Conservation (phyloP, 64 coral and sea anemone genomes). For the Montipora foliosa region DNA sequence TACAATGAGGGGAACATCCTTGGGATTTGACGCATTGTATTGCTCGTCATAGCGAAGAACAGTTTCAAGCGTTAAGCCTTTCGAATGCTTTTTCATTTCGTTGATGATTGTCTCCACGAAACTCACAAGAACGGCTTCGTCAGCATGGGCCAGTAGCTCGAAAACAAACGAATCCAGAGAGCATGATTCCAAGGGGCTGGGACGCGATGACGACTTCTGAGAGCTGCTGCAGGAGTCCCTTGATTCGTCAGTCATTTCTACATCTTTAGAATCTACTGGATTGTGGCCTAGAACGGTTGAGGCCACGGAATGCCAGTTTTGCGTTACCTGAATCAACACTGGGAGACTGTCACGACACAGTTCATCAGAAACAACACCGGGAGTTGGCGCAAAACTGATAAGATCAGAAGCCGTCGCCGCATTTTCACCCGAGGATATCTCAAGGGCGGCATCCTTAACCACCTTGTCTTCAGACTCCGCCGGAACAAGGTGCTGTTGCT, state of each 20-base stretch:
- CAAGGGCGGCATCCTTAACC: not conserved
- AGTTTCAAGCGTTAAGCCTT: conserved; percentile 52
- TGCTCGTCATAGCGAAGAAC: conserved; percentile 8
- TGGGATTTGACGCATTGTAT: not conserved
- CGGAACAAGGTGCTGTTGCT: not conserved
- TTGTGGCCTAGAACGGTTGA: conserved; percentile 73
- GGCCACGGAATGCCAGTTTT: conserved; percentile 81
- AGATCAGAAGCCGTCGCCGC: not conserved
- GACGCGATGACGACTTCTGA: not conserved
- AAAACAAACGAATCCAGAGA: conserved; percentile 67
- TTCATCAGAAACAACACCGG: conserved; percentile 2
- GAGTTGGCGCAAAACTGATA: not conserved
- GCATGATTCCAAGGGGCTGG: conserved; percentile 58
- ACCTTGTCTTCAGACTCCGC: not conserved
- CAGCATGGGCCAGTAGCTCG: conserved; percentile 59
- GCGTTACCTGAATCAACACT: conserved; percentile 78
- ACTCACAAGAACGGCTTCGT: conserved; percentile 79
- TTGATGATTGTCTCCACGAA: conserved; percentile 85
- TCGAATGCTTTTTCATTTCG: conserved; percentile 85
- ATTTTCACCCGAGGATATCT: not conserved
- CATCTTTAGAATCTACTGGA: conserved; percentile 32
- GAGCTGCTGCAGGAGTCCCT: not conserved
- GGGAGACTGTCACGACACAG: conserved; percentile 42
- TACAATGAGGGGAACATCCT: conserved; percentile 65
- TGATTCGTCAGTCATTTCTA: conserved; percentile 6